These are phyloP conservation scores for Corythoichthys intestinalis DNA, from an alignment of 2,113 vertebrate genomes.

Conservation along the genomic window DNA sequence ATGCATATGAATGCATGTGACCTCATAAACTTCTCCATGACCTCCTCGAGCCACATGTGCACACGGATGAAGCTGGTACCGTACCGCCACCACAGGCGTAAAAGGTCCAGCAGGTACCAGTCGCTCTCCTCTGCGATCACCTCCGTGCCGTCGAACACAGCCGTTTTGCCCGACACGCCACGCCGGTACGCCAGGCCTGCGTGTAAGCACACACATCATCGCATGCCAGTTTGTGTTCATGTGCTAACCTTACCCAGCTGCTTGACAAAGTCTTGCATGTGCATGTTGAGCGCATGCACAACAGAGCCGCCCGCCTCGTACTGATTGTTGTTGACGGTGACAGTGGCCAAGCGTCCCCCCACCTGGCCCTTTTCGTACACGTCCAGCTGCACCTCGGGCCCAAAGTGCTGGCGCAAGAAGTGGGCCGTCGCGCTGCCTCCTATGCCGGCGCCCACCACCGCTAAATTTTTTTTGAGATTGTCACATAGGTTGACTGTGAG, in stretches of 20 bases:
- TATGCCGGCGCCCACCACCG: constrained; percentile 89
- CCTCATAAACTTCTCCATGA: constrained; percentile 99
- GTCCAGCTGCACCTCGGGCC: constrained; percentile 88
- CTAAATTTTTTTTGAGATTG: constrained; percentile 56
- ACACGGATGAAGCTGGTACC: constrained; percentile 96
- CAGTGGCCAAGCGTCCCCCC: constrained; percentile 88
- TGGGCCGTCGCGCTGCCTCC: constrained; percentile 88
- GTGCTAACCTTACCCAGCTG: constrained; percentile 79
- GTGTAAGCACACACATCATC: background rate
- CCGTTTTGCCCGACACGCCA: constrained; percentile 85
- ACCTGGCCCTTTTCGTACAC: constrained; percentile 85
- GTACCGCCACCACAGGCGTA: constrained; percentile 97
- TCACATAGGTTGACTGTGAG: too few relatives aligned
- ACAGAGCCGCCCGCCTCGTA: constrained; percentile 91
- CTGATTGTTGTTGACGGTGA: constrained; percentile 89
- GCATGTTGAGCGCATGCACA: constrained; percentile 92
- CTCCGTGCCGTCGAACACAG: constrained; percentile 87
- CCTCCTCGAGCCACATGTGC: constrained; percentile 99
- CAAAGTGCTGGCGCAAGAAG: constrained; percentile 93
- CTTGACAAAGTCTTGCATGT: constrained; percentile 97
- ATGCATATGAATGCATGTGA: constrained; percentile 35
- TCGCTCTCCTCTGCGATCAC: constrained; percentile 93
- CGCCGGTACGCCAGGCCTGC: constrained; percentile 89
- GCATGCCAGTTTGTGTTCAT: background rate
- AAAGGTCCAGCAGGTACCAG: constrained; percentile 95